These are phyloP conservation scores for Trogon surrucura DNA, from an alignment of 2,113 vertebrate genomes.

Conservation along the genomic window DNA sequence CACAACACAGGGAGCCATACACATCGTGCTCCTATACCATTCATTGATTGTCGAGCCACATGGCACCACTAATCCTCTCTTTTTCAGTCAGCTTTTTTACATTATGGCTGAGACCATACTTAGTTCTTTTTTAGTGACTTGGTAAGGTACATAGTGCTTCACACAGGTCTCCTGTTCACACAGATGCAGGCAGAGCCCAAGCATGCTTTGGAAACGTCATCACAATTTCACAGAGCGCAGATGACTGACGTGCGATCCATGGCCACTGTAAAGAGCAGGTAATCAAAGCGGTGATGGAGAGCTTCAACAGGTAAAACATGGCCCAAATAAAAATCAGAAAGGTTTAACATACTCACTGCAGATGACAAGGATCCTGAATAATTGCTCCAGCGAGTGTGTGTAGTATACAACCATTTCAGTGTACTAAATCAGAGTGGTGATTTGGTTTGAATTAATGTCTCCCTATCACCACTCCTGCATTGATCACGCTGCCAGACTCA, in stretches of 20 bases:
- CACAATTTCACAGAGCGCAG: not conserved
- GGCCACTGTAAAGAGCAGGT: not conserved
- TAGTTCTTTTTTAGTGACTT: not conserved
- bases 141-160: not conserved
- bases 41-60: not conserved
- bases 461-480: not conserved
- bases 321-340: constrained; percentile 18
- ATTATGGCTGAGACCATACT: not conserved
- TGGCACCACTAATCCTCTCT: not conserved
- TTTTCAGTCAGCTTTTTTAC: not conserved
- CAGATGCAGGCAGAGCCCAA: not conserved
- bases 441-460: constrained; percentile 1
- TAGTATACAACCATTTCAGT: not conserved
- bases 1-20: not conserved
- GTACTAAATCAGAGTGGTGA: not conserved
- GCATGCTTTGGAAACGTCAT: not conserved
- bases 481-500: not conserved
- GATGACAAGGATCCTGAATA: not conserved
- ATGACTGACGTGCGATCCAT: not conserved
- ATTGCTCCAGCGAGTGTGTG: not conserved
- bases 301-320: not conserved
- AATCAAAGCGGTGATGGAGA: not conserved
- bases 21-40: not conserved
- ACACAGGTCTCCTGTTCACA: not conserved
- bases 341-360: constrained; percentile 12